Base-by-base conservation (phyloP, 1,140 invertebrate genomes). In the Euura lappo region DNA sequence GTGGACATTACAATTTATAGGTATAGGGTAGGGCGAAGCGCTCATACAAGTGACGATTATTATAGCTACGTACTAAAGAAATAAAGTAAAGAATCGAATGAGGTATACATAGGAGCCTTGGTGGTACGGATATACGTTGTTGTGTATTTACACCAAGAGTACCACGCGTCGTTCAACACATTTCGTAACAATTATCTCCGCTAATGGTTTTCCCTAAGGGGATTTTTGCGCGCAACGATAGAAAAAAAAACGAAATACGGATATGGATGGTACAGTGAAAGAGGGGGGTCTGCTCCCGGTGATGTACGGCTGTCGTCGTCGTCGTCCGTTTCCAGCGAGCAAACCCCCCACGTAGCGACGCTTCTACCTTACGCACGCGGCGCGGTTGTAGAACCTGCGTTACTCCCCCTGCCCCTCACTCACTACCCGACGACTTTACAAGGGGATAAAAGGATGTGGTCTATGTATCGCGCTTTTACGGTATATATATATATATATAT, bases 391-490 rank as follows among this genome's bases (percentile, higher is more conserved):
- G 70, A 44, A 28, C n/a, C n/a, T n/a, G n/a, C n/a, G n/a, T n/a
- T n/a, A n/a, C n/a, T n/a, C 28, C 28, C 28, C 28, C 28, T 28
- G 28, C 28, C 28, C 28, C 28, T 28, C 28, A 28, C 28, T 28
- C 28, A 28, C 28, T 28, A 28, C 28, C 51, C 51, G 51, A 60
- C 51, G 10, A 28, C 13, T 60, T 85, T 80, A 85, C 79, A 84
- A 87, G 84, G 85, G 86, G 82, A 87, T 87, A 86, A 87, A 87
- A 86, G 85, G 84, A 87, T 85, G 81, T 81, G 79, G 77, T 79
- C 80, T 78, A 80, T 77, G 80, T 80, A 78, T 79, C 70, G 76
- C 78, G 84, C 83, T 87, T 86, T 86, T 86, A 87, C 76, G 78
- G 71, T 60, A n/a, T n/a, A 11, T 28, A 28, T 28, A 28, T 28